Evolutionary conservation across 2,797 vertebrate genomes (phyloP), one percentile per base, ranked within the genome.

Genomic region (Sebastes aleutianus): DNA sequence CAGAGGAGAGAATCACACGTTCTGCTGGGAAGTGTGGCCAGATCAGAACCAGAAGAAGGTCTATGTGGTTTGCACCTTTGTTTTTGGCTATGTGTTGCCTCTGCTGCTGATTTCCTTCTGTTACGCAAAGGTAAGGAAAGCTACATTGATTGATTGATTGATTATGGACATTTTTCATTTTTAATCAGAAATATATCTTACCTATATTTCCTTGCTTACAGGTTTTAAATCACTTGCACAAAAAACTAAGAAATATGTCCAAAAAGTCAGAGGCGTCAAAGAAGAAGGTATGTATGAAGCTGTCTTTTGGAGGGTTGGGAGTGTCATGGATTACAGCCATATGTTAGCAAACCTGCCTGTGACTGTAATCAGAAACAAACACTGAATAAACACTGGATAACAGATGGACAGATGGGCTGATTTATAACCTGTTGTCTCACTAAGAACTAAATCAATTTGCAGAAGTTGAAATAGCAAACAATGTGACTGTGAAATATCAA

Each of bases 221-320:
- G 98, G 98, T 99, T 83, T 96, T 99, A 91, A 98, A 97, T 90
- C 98, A 99, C 90, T 92, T 99, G 88, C 97, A 99, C 88, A 99
- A 98, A 95, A 99, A 99, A 84, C 92, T 98, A 84, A 97, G 96
- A 94, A 99, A 98, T 82, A 96, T 98, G 92, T 99, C 99, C 73
- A 99, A 99, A 97, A 99, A 99, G 92, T 99, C 99, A 74, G 98
- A 99, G 93, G 97, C 96, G 2, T 99, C 99, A 31, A 99, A 99
- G 96, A 99, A 98, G 94, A 99, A 99, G 97, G 98, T 99, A 96
- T 83, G 90, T 82, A 82, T 81, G 13, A 32, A 64, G 5, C 10
- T 53, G 29, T 39, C 11, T 3, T 3, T 26, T 34, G 16, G 20
- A 31, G 24, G 31, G 39, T 1, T 34, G 14, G 29, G 26, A 18